Evolutionary conservation across 2,113 vertebrate genomes (phyloP), one percentile per base, ranked within the genome.

Genomic region (Campylomormyrus numenius): DNA sequence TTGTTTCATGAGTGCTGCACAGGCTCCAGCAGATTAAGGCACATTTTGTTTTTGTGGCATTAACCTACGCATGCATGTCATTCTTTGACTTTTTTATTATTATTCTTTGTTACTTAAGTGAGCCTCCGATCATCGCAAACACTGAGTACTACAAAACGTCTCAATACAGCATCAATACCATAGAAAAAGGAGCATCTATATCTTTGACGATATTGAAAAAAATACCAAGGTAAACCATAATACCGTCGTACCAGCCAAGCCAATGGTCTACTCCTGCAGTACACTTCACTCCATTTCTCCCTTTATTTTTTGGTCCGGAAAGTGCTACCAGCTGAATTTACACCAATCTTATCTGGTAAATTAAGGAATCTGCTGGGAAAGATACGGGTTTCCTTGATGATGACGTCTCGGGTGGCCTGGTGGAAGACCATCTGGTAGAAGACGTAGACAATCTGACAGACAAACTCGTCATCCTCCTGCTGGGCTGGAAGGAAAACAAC

Each of bases 361-460:
- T 24, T 0, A 15, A 35, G 35, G 27, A n/a, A 39, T 6, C 42
- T 13, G 10, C 24, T 13, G 27, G 31, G 5, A 92, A 97, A 96
- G 98, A 99, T 99, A 99, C 97, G 98, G 0, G 98, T 99, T 93
- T 99, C 98, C 93, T 99, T 99, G 94, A 99, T 98, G 93, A 99
- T 98, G 93, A 99, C 98, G 86, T 99, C 98, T 93, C 98, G 96
- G 0, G 98, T 99, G 70, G 98, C 98, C 94, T 99, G 98, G 92
- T 99, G 98, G 93, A 99, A 99, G 89, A 99, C 98, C 98, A 99
- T 99, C 94, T 99, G 98, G 93, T 99, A 99, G 95, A 99, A 99
- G 21, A 99, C 98, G 91, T 99, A 99, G 48, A 98, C 97, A 84
- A 99, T 99, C 94, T 99, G 98, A 95, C 98, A 99, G 56, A 99